phyloP scores from a whole-genome alignment of 1,140 invertebrate genomes.

The Streblospio benedicti region DNA sequence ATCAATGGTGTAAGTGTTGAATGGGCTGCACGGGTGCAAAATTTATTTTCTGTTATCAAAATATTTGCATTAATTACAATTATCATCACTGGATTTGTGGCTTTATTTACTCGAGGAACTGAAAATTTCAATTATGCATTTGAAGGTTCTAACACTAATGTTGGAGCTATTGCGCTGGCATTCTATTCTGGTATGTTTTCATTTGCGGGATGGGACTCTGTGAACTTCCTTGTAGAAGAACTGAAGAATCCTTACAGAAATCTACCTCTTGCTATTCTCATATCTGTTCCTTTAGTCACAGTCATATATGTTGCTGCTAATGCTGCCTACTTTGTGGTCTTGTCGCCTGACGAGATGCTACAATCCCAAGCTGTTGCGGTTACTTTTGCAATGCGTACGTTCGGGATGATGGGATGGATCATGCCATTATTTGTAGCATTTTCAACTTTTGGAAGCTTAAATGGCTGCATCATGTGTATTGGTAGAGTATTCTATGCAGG shows the following conservation, averaged over 20 bases:
- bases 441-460: constrained; percentile 95
- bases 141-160: constrained; percentile 29
- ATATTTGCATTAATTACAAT: constrained; percentile 54
- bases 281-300: constrained; percentile 83
- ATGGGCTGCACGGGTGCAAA: constrained; percentile 76
- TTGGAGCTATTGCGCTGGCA: constrained; percentile 45
- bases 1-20: constrained; percentile 79
- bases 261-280: constrained; percentile 64
- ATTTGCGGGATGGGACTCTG: constrained; percentile 61
- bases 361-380: constrained; percentile 87
- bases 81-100: constrained; percentile 67
- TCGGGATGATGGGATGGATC: constrained; percentile 83
- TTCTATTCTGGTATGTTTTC: constrained; percentile 53
- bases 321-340: constrained; percentile 79
- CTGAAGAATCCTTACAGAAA: constrained; percentile 73
- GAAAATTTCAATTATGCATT: constrained; percentile 50
- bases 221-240: constrained; percentile 95
- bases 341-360: constrained; percentile 69
- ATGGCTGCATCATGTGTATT: constrained; percentile 92
- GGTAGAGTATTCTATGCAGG: constrained; percentile 81
- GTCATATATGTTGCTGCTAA: constrained; percentile 81
- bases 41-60: constrained; percentile 75
- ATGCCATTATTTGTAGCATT: constrained; percentile 96
- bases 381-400: constrained; percentile 83
- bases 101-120: constrained; percentile 36